A percentile compares a stretch with the other conserved stretches of the same genome.
Evolutionary conservation across 2,797 vertebrate species (phyloP).

Genomic region (Podarcis lilfordi): DNA sequence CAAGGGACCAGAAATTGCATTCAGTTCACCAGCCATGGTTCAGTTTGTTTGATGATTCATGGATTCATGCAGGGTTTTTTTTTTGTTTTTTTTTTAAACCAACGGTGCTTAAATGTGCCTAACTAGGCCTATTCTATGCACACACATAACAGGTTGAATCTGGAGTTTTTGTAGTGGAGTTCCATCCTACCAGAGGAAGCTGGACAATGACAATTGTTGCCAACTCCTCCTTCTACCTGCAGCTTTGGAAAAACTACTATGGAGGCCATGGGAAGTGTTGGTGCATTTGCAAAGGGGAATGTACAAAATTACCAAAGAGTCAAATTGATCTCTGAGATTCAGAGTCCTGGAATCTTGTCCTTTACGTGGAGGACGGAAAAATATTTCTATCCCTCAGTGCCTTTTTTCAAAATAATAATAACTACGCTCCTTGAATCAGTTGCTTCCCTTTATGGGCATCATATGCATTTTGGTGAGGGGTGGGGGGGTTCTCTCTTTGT

Average conservation of each 20-base stretch:
- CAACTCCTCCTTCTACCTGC: background rate
- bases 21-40: too few species aligned
- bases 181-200: too few species aligned
- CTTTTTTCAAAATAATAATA: conserved; percentile 2
- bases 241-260: background rate
- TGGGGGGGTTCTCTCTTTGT: conserved; percentile 41
- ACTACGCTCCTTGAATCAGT: conserved; percentile 55
- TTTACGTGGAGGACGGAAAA: background rate
- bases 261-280: background rate
- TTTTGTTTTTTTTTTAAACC: too few species aligned
- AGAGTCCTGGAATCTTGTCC: background rate
- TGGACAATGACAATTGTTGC: background rate
- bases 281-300: background rate
- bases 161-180: too few species aligned
- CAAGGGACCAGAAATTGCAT: too few species aligned
- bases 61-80: too few species aligned
- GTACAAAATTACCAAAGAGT: background rate
- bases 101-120: too few species aligned
- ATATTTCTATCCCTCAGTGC: conserved; percentile 29
- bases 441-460: conserved; percentile 71
- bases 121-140: too few species aligned
- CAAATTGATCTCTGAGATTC: conserved; percentile 53
- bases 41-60: too few species aligned
- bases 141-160: too few species aligned
- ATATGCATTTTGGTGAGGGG: conserved; percentile 53